Conservation (phyloP, 2,888 invertebrate genomes). For the Gibbula magus region DNA sequence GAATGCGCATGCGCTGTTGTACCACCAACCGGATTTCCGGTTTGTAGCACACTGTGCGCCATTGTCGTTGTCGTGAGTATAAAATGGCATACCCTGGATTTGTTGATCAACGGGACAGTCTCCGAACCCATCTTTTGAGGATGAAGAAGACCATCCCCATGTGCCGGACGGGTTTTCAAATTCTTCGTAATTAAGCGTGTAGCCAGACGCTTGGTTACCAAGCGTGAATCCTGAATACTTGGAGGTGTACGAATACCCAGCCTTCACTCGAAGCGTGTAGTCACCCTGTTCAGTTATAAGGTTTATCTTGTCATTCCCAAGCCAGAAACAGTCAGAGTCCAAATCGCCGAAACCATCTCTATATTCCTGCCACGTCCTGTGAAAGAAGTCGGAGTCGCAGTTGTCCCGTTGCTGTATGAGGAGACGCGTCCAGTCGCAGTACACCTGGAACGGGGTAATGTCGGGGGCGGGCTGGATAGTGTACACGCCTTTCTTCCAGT, state of each 20-base stretch:
- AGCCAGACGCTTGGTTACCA: not conserved
- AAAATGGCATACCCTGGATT: not conserved
- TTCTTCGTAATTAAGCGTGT: not conserved
- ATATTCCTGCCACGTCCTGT: not conserved
- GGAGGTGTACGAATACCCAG: not conserved
- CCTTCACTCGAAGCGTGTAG: not conserved
- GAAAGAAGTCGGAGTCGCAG: not conserved
- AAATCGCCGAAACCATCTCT: not conserved
- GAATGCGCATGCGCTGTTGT: slow-evolving; percentile 4
- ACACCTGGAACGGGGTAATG: not conserved
- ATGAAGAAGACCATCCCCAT: not conserved
- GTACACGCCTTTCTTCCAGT: not conserved
- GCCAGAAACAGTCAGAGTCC: not conserved
- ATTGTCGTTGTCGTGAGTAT: not conserved
- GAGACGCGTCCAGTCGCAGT: not conserved
- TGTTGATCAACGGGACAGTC: not conserved
- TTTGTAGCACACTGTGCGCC: not conserved
- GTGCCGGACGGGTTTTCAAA: not conserved
- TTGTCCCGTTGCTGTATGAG: not conserved
- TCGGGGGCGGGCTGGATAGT: not conserved
- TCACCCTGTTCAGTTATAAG: not conserved
- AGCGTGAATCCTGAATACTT: not conserved
- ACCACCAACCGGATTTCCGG: slow-evolving; percentile 3
- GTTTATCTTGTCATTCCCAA: not conserved
- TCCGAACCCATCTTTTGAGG: not conserved